Percentiles rank a stretch among this genome's conserved stretches.
Evolutionary conservation across 1,140 invertebrate species (phyloP).

Genomic region (Myzus persicae): DNA sequence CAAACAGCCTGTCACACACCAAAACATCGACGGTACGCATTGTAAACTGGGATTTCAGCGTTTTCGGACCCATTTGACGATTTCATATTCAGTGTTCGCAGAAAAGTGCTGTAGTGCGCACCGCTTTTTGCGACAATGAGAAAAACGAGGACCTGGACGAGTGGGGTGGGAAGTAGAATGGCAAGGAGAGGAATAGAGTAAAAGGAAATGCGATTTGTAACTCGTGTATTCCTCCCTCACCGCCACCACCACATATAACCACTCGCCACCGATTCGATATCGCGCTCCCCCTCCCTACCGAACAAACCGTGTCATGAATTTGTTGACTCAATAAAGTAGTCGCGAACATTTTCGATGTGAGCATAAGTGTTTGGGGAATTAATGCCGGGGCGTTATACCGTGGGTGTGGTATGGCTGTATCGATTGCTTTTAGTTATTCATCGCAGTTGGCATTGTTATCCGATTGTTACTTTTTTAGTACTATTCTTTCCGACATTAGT

Average conservation of each 20-base stretch:
- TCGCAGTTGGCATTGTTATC: slow-evolving; percentile 1
- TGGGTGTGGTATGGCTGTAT: neutral
- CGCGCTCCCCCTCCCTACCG: neutral
- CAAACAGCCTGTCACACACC: neutral
- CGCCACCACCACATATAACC: neutral
- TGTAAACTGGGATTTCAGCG: slow-evolving; percentile 40
- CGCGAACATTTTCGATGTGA: slow-evolving; percentile 27
- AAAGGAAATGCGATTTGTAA: slow-evolving; percentile 42
- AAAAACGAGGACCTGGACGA: neutral
- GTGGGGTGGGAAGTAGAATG: no score
- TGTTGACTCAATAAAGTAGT: slow-evolving; percentile 57
- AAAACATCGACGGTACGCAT: slow-evolving; percentile 10
- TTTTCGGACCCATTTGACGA: slow-evolving; percentile 25
- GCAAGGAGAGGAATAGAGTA: neutral
- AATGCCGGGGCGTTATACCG: slow-evolving; percentile 11
- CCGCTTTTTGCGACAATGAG: neutral
- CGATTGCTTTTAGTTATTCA: slow-evolving; percentile 38
- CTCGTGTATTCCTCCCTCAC: neutral
- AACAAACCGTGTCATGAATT: slow-evolving; percentile 51
- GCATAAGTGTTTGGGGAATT: slow-evolving; percentile 52
- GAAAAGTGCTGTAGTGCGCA: neutral
- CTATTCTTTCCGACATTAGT: neutral
- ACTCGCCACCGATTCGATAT: neutral
- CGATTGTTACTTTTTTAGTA: neutral
- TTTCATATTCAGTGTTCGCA: slow-evolving; percentile 34